phyloP scores from a whole-genome alignment of 64 coral and sea anemone genomes.

The Stichodactyla mertensii region DNA sequence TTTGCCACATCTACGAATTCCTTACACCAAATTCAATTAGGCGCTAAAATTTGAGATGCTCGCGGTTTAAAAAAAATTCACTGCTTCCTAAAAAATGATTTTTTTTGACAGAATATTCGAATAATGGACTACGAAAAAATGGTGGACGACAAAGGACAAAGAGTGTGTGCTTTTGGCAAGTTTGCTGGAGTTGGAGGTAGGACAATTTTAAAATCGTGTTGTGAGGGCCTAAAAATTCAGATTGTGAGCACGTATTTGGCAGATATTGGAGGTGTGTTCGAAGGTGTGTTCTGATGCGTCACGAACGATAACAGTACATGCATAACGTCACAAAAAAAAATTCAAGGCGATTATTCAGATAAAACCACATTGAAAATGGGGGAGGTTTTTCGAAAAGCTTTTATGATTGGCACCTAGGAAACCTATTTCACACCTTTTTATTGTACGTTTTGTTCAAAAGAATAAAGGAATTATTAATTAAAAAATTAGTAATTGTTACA shows the following conservation, averaged over 20 bases:
- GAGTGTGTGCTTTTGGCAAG: conserved; percentile 98
- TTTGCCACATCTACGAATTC: not conserved
- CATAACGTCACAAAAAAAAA: too few species aligned
- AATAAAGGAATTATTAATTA: too few species aligned
- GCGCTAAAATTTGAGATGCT: not conserved
- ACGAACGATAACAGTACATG: too few species aligned
- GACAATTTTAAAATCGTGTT: not conserved
- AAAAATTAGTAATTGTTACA: too few species aligned
- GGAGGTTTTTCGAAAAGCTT: too few species aligned
- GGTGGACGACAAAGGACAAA: conserved; percentile 77
- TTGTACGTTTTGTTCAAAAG: too few species aligned
- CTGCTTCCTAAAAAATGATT: not conserved
- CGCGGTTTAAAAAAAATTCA: not conserved
- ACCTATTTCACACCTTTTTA: not conserved
- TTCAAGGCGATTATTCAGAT: too few species aligned
- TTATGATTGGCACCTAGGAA: not conserved
- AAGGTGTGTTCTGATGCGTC: not conserved
- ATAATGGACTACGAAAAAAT: conserved; percentile 97
- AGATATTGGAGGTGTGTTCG: not conserved
- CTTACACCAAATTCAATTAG: not conserved
- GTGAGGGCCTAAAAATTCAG: not conserved
- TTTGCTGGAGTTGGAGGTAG: conserved; percentile 96
- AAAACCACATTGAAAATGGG: too few species aligned
- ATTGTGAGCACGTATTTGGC: not conserved
- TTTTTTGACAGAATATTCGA: conserved; percentile 72